Percentiles rank a stretch among this genome's conserved stretches.
These are phyloP conservation scores for Beris chalybata DNA, from an alignment of 2,888 invertebrate species.

Conservation along the genomic window DNA sequence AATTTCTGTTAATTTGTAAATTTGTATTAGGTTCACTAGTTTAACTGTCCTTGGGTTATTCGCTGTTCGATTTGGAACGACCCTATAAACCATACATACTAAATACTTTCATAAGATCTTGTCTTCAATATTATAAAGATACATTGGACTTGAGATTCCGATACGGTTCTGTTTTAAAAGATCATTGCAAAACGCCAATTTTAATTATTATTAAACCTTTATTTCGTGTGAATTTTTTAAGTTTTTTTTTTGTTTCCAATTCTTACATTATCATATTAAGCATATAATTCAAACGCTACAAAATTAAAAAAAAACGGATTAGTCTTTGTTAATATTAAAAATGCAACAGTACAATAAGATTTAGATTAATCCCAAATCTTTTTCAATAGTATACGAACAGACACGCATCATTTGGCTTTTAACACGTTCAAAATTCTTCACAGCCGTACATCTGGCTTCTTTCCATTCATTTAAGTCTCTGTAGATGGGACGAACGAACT, in stretches of 20 bases:
- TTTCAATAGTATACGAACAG: conserved; percentile 70
- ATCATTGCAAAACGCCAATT: no score
- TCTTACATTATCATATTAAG: not conserved
- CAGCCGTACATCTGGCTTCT: conserved; percentile 65
- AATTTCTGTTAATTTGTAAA: no score
- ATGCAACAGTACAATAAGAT: not conserved
- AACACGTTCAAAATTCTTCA: conserved; percentile 72
- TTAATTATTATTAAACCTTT: no score
- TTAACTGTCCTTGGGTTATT: no score
- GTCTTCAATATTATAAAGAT: no score
- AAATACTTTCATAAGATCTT: no score
- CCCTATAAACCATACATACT: no score
- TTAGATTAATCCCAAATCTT: conserved; percentile 64
- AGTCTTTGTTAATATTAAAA: not conserved
- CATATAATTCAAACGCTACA: not conserved
- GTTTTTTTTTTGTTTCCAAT: not conserved
- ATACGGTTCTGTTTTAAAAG: no score
- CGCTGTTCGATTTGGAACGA: no score
- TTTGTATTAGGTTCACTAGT: no score
- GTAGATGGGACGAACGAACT: conserved; percentile 86
- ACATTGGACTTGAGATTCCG: no score
- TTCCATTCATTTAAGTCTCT: conserved; percentile 83
- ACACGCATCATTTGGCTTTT: conserved; percentile 83
- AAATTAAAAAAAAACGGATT: not conserved
- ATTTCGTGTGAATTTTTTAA: not conserved